Conservation (phyloP, 2,888 invertebrate genomes). For the Leptura quadrifasciata region DNA sequence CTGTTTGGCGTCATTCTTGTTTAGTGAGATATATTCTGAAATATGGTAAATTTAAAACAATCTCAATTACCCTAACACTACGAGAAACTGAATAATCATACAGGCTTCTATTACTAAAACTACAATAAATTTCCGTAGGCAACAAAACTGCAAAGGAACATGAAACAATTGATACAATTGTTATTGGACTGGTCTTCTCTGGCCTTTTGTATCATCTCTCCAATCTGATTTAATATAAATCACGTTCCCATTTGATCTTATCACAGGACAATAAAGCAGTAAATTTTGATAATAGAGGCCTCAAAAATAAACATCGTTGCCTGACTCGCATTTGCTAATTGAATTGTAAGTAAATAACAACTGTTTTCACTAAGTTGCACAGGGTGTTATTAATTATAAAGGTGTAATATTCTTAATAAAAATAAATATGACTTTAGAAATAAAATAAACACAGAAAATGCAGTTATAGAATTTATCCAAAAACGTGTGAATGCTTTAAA, state of each 20-base stretch:
- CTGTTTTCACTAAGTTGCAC: not conserved
- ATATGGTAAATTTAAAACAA: not conserved
- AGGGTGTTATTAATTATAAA: not conserved
- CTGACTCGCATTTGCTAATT: slow-evolving; percentile 40
- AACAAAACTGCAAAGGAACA: slow-evolving; percentile 19
- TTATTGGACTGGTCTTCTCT: slow-evolving; percentile 27
- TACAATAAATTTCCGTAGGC: slow-evolving; percentile 31
- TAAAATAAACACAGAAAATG: too few relatives aligned
- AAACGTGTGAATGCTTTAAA: too few relatives aligned
- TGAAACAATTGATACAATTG: slow-evolving; percentile 36
- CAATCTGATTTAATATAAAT: slow-evolving; percentile 56
- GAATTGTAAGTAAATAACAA: slow-evolving; percentile 1
- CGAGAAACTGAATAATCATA: slow-evolving; percentile 7
- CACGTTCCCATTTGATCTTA: slow-evolving; percentile 53
- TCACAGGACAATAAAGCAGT: slow-evolving; percentile 54
- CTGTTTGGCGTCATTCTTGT: not conserved
- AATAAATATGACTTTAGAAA: too few relatives aligned
- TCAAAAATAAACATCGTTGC: slow-evolving; percentile 35
- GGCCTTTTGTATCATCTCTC: slow-evolving; percentile 47
- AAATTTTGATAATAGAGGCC: slow-evolving; percentile 51
- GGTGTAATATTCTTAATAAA: too few relatives aligned
- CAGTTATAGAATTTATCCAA: too few relatives aligned
- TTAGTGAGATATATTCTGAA: not conserved
- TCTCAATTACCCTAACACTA: slow-evolving; percentile 7
- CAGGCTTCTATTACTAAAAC: slow-evolving; percentile 16